Base-by-base conservation (phyloP, 2,797 vertebrate genomes). In the Cirrhinus mrigala region DNA sequence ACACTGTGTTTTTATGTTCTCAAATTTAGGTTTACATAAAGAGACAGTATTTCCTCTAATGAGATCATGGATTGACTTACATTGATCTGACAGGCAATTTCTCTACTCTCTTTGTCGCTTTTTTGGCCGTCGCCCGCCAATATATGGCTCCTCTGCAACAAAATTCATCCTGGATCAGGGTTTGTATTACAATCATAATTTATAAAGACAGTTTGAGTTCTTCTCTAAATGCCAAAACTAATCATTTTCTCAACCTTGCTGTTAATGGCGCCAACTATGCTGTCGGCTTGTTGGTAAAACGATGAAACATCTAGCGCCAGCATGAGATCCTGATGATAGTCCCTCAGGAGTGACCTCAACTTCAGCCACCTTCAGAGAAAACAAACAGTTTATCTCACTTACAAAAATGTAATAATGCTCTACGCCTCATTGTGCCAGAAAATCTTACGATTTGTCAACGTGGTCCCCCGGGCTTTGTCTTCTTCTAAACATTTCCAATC, bases 51-150 rank as follows among this genome's bases (percentile, higher is more conserved):
- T 58, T 56, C 11, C 27, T 56, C 46, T 18, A 44, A 62, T 68
- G 27, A 22, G 22, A 75, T 81, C 46, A 62, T 18, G 5, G n/a
- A 27, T 84, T 18, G 48, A 90, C 93, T 91, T 88, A 95, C 95
- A 89, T 94, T 94, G 85, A 95, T 93, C 68, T 95, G 94, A 89
- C 91, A 91, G 84, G 93, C 93, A 66, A 95, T 94, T 88, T 95
- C 94, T 69, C 93, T 90, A 52, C 91, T 89, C 15, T 95, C 94
- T 74, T 76, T 86, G 58, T 94, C 92, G 0, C 84, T 74, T 44
- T 81, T 91, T 80, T 89, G 89, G 68, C 90, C 90, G 76, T 70
- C 89, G 44, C 69, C 6, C 1, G n/a, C 1, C 0, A 87, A 91
- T n/a, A 91, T 0, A 18, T 29, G 87, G 82, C 62, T 92, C 54